Conservation (phyloP, 1,140 invertebrate genomes). For the Drosophila busckii region DNA sequence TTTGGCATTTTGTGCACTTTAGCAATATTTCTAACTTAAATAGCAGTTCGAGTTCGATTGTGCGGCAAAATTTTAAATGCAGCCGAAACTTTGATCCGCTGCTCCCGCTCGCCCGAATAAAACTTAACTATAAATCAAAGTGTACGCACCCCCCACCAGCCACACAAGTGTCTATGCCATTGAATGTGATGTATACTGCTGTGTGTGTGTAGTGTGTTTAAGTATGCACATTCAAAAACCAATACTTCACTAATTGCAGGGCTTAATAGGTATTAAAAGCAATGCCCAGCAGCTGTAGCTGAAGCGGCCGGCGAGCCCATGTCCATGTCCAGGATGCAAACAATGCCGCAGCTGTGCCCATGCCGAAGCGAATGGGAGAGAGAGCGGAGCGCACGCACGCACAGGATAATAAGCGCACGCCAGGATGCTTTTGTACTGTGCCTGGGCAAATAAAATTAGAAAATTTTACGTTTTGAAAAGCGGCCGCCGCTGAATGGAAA, state of each 20-base stretch:
- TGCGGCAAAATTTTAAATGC: conserved; percentile 21
- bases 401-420: conserved; percentile 73
- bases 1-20: no score
- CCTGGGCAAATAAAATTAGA: conserved; percentile 71
- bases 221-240: conserved; percentile 55
- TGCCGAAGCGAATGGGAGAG: not conserved
- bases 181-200: no score
- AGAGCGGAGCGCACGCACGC: conserved; percentile 34
- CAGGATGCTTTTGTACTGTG: conserved; percentile 67
- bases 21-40: no score
- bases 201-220: no score
- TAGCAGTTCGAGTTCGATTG: no score
- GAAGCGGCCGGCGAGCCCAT: conserved; percentile 21
- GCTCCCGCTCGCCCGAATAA: conserved; percentile 31
- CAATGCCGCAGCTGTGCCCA: conserved; percentile 57
- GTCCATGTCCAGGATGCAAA: conserved; percentile 51
- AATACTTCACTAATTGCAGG: conserved; percentile 72
- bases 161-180: conserved; percentile 2
- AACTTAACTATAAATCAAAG: conserved; percentile 55
- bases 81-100: not conserved
- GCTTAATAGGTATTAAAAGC: conserved; percentile 75
- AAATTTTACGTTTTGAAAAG: conserved; percentile 72
- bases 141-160: conserved; percentile 3
- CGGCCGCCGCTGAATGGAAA: conserved; percentile 49
- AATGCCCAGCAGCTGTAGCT: conserved; percentile 67